These are phyloP conservation scores for Nothobranchius kuhntae DNA, from an alignment of 2,113 vertebrate species.

Conservation along the genomic window DNA sequence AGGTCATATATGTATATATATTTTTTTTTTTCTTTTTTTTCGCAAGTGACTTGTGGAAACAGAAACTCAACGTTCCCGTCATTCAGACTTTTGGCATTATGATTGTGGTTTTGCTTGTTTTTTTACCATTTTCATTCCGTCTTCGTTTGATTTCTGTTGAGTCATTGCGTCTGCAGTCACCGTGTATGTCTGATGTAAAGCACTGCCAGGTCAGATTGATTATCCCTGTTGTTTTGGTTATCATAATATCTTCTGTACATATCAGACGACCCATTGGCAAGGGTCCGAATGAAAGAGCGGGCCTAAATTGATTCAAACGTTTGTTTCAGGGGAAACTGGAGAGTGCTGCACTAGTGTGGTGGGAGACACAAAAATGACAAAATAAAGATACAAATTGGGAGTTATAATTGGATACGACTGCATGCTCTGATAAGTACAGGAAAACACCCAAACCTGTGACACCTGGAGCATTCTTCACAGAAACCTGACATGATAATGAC, in stretches of 20 bases:
- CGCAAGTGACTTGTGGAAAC: neutral
- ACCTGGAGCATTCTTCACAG: constrained; percentile 83
- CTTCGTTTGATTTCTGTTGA: constrained; percentile 31
- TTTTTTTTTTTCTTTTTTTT: no score
- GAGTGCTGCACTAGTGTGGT: constrained; percentile 82
- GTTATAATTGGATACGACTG: constrained; percentile 72
- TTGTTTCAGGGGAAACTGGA: constrained; percentile 60
- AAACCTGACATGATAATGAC: constrained; percentile 71
- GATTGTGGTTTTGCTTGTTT: constrained; percentile 6
- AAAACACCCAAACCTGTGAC: constrained; percentile 71
- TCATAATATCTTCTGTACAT: constrained; percentile 71
- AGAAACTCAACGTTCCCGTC: constrained; percentile 15
- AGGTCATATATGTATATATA: neutral
- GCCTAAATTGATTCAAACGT: constrained; percentile 71
- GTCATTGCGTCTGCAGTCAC: constrained; percentile 47
- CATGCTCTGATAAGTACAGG: constrained; percentile 82
- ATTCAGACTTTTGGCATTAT: constrained; percentile 23
- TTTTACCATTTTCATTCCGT: neutral
- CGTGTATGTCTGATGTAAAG: constrained; percentile 39
- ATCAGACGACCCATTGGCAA: constrained; percentile 76
- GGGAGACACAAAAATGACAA: constrained; percentile 68
- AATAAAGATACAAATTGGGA: constrained; percentile 61
- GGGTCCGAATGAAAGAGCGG: constrained; percentile 66
- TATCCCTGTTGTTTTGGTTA: constrained; percentile 15
- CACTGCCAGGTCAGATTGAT: constrained; percentile 23